Evolutionary conservation across 2,888 invertebrate genomes (phyloP).

Genomic region (Diarsia rubi): DNA sequence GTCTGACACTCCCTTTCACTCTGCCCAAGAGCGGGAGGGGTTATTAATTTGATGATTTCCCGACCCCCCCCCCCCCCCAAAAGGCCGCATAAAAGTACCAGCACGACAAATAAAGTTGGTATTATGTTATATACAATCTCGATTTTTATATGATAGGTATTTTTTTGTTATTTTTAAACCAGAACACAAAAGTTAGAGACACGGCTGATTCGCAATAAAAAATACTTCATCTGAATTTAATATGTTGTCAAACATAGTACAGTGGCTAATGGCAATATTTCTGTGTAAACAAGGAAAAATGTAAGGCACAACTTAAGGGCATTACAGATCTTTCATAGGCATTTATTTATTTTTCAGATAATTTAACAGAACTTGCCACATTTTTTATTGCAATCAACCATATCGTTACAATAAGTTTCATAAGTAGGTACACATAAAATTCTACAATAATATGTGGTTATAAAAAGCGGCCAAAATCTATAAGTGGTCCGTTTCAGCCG

Average conservation of each 20-base stretch:
- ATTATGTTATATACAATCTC: neutral
- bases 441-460: slow-evolving; percentile 35
- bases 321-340: neutral
- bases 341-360: neutral
- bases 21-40: too few relatives aligned
- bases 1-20: too few relatives aligned
- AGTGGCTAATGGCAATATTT: neutral
- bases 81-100: too few relatives aligned
- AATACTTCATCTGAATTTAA: neutral
- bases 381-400: slow-evolving; percentile 29
- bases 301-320: slow-evolving; percentile 1
- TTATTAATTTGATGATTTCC: too few relatives aligned
- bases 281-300: neutral
- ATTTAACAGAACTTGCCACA: neutral
- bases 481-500: slow-evolving; percentile 18
- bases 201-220: slow-evolving; percentile 32
- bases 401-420: slow-evolving; percentile 12
- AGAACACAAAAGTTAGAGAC: slow-evolving; percentile 42
- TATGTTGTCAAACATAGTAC: neutral
- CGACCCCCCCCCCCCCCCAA: too few relatives aligned
- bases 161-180: slow-evolving; percentile 16
- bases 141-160: too few relatives aligned
- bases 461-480: slow-evolving; percentile 26
- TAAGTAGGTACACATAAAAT: slow-evolving; percentile 24
- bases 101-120: too few relatives aligned